These are phyloP conservation scores for Galendromus occidentalis DNA, from an alignment of 1,140 invertebrate genomes.

Conservation along the genomic window DNA sequence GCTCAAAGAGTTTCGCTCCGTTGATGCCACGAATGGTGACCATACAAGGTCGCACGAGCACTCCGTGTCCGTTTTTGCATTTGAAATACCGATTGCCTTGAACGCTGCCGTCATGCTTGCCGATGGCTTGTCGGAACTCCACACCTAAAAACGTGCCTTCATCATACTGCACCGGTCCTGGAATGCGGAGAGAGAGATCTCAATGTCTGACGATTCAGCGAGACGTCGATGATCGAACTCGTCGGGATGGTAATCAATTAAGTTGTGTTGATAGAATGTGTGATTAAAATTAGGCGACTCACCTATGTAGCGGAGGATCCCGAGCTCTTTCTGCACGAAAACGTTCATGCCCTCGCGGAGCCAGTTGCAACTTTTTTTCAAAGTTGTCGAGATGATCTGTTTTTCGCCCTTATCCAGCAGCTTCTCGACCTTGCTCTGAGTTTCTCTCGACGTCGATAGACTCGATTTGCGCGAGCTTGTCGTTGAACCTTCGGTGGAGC, in stretches of 20 bases:
- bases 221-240: no score
- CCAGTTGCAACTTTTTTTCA: slow-evolving; percentile 10
- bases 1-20: slow-evolving; percentile 31
- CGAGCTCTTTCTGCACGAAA: slow-evolving; percentile 22
- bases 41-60: slow-evolving; percentile 32
- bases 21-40: slow-evolving; percentile 36
- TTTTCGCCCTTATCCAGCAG: background rate
- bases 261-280: no score
- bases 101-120: slow-evolving; percentile 34
- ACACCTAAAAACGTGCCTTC: slow-evolving; percentile 36
- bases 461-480: slow-evolving; percentile 11
- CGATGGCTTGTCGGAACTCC: slow-evolving; percentile 31
- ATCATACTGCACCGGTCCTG: slow-evolving; percentile 33
- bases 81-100: slow-evolving; percentile 32
- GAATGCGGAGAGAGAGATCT: background rate
- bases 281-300: no score
- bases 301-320: slow-evolving; percentile 9
- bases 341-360: slow-evolving; percentile 20
- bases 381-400: background rate
- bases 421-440: background rate
- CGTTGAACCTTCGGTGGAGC: background rate
- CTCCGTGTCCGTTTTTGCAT: slow-evolving; percentile 31
- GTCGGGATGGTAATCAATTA: no score
- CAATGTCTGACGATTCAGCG: no score
- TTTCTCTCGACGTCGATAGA: slow-evolving; percentile 13